Evolutionary conservation across 2,888 invertebrate species (phyloP).

Genomic region (Volucella inanis): DNA sequence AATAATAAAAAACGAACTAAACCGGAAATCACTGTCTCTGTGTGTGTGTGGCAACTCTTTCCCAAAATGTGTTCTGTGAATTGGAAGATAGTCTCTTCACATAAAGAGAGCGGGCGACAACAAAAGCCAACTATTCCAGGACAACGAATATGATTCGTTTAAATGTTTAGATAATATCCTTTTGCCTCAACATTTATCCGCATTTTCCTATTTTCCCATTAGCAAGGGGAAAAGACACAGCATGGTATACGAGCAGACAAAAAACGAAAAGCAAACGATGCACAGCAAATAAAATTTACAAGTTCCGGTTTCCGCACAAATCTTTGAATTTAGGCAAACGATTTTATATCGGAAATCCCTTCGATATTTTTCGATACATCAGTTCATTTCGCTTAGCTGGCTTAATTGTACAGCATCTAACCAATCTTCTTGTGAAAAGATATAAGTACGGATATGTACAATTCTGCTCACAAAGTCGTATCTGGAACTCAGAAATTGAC

Average conservation of each 20-base stretch:
- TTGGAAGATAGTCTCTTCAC: conserved; percentile 36
- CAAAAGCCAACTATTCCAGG: conserved; percentile 48
- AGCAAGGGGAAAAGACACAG: not conserved
- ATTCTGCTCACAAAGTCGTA: no score
- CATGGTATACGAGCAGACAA: conserved; percentile 5
- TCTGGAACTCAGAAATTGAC: no score
- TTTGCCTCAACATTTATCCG: conserved; percentile 64
- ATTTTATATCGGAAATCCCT: conserved; percentile 69
- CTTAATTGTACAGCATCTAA: not conserved
- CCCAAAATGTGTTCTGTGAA: conserved; percentile 38
- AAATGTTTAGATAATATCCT: conserved; percentile 65
- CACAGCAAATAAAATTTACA: conserved; percentile 74
- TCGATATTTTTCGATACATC: conserved; percentile 41
- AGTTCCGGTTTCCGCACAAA: conserved; percentile 73
- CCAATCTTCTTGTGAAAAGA: no score
- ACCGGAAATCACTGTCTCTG: conserved; percentile 20
- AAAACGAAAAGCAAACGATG: conserved; percentile 53
- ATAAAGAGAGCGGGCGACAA: conserved; percentile 26
- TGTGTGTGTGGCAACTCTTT: conserved; percentile 63
- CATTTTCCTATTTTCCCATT: conserved; percentile 26
- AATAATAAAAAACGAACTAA: conserved; percentile 7
- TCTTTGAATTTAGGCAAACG: conserved; percentile 70
- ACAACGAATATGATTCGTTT: conserved; percentile 61
- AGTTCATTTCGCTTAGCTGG: conserved; percentile 7
- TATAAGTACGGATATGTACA: no score